Conservation (phyloP, 2,888 invertebrate species). For the Eupithecia inturbata region DNA sequence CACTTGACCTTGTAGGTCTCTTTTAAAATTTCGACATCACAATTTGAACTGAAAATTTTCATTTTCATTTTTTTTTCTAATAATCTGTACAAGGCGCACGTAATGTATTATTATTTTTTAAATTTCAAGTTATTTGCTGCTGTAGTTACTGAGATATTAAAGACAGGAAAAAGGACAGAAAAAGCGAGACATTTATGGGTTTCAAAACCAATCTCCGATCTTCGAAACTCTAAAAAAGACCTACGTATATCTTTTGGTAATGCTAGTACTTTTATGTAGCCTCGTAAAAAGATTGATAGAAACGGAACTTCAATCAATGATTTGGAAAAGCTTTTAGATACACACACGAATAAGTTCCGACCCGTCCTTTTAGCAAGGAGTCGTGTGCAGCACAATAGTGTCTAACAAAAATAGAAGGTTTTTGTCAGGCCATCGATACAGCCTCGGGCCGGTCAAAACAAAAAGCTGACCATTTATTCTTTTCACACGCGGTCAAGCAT, state of each 20-base stretch:
- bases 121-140: too few species aligned
- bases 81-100: too few species aligned
- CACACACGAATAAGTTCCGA: conserved; percentile 16
- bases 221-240: too few species aligned
- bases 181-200: too few species aligned
- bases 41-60: too few species aligned
- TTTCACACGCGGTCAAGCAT: conserved; percentile 53
- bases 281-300: conserved; percentile 7
- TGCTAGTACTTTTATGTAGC: neutral
- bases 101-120: too few species aligned
- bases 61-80: too few species aligned
- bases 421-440: conserved; percentile 18
- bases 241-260: neutral
- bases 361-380: conserved; percentile 1
- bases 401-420: conserved; percentile 32
- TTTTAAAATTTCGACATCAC: too few species aligned
- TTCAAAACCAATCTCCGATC: too few species aligned
- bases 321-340: conserved; percentile 17
- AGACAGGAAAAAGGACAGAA: too few species aligned
- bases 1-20: too few species aligned
- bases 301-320: conserved; percentile 12
- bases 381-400: conserved; percentile 21
- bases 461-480: conserved; percentile 50
- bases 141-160: too few species aligned
- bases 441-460: conserved; percentile 26